Evolutionary conservation across 2,888 invertebrate genomes (phyloP).

Genomic region (Megaustenia siamemsis): DNA sequence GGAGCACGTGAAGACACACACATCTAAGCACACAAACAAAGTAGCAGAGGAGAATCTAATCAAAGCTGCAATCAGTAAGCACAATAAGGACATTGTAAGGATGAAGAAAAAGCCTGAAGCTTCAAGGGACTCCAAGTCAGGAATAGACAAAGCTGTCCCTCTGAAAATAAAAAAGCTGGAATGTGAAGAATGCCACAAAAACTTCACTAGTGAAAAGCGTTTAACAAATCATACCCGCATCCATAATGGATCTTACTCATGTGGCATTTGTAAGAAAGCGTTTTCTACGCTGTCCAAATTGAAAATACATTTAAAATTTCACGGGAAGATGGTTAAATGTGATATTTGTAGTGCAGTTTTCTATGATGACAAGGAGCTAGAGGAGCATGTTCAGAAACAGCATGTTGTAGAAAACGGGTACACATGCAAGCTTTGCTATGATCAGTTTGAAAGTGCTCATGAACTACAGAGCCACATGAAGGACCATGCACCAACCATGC

Average conservation of each 20-base stretch:
- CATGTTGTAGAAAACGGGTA: conserved; percentile 10
- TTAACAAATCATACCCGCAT: conserved; percentile 34
- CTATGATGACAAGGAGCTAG: conserved; percentile 33
- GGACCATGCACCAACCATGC: conserved; percentile 51
- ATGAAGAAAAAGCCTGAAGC: background rate
- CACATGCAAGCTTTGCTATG: conserved; percentile 48
- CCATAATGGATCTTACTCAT: conserved; percentile 35
- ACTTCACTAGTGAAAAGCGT: conserved; percentile 41
- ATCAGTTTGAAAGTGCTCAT: conserved; percentile 24
- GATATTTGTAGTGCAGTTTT: conserved; percentile 38
- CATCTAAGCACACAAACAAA: background rate
- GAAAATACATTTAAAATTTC: conserved; percentile 43
- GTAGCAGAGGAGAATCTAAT: conserved; percentile 36
- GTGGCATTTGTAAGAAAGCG: conserved; percentile 42
- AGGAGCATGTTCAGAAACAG: conserved; percentile 9
- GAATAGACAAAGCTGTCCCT: background rate
- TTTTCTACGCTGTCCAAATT: conserved; percentile 38
- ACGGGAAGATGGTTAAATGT: conserved; percentile 39
- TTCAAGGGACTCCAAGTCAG: background rate
- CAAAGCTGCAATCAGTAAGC: conserved; percentile 45
- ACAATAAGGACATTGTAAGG: conserved; percentile 41
- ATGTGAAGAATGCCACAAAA: conserved; percentile 40
- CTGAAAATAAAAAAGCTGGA: conserved; percentile 22
- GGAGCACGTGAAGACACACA: conserved; percentile 43
- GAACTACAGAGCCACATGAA: conserved; percentile 44